These are phyloP conservation scores for Saccostrea cuccullata DNA, from an alignment of 1,140 invertebrate species.

Conservation along the genomic window DNA sequence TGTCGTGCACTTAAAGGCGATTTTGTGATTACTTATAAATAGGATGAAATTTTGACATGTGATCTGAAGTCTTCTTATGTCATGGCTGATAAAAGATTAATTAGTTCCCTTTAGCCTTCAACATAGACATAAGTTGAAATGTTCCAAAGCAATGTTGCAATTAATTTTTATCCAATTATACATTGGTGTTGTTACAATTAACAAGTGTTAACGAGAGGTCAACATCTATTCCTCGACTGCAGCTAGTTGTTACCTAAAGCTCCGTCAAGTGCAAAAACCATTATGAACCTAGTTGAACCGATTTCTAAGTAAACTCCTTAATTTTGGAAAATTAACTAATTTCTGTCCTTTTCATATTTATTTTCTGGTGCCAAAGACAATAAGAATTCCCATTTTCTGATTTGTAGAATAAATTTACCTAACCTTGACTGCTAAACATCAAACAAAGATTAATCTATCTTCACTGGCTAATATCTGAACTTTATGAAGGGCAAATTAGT, in stretches of 20 bases:
- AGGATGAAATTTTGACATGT: slow-evolving; percentile 1
- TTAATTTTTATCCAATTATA: slow-evolving; percentile 3
- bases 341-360: not conserved
- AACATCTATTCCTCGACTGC: not conserved
- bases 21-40: slow-evolving; percentile 10
- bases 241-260: not conserved
- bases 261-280: slow-evolving; percentile 1
- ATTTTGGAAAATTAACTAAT: not conserved
- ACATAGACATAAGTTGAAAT: slow-evolving; percentile 6
- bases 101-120: not conserved
- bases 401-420: no score
- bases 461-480: not conserved
- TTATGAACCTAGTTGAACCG: slow-evolving; percentile 7
- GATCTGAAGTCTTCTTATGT: not conserved
- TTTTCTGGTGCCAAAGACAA: not conserved
- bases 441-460: not conserved
- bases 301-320: not conserved
- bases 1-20: slow-evolving; percentile 9
- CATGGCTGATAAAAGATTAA: slow-evolving; percentile 9
- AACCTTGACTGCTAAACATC: not conserved
- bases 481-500: slow-evolving; percentile 23
- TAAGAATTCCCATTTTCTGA: not conserved
- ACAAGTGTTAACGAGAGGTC: slow-evolving; percentile 1
- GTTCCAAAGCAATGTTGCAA: slow-evolving; percentile 11
- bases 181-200: slow-evolving; percentile 29